Base-by-base conservation (phyloP, 1,140 invertebrate genomes). In the Zaprionus africanus region DNA sequence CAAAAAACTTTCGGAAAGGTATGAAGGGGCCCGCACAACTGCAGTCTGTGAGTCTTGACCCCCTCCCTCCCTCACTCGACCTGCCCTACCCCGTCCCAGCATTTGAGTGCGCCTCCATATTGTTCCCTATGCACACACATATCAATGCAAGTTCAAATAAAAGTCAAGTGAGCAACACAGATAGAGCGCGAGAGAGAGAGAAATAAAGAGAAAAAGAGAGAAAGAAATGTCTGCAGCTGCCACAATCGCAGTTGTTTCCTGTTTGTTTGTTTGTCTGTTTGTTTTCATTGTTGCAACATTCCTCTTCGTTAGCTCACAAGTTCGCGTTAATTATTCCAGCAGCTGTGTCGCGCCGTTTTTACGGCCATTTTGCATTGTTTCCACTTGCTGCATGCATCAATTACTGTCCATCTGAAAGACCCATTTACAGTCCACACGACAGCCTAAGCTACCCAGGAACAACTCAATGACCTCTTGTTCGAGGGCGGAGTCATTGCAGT, bases 91-190 rank as follows among this genome's bases (percentile, higher is more conserved):
- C 17, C 24, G 28, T 7, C n/a, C 22, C 13, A 43, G 34, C 24
- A 11, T 9, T 34, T 34, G 31, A 34, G 31, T 34, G 9, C 9
- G 9, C 31, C 31, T 11, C 9, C 31, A 11, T n/a, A 6, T 46
- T n/a, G 2, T 5, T 4, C 22, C n/a, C 43, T 19, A 1, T 56
- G 38, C 63, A 5, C 53, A 12, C 73, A 88, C 77, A 81, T 84
- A 82, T 82, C 86, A 84, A 90, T 81, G 85, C 68, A 78, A 79
- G 85, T 88, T 87, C 83, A 90, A 88, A 88, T 90, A 90, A 90
- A 82, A 90, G 79, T 90, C 81, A 90, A 85, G 85, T 79, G 78
- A 66, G 82, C 61, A 81, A 84, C 76, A 88, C 66, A 76, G 75
- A 84, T 81, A 84, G 38, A 11, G 7, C n/a, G 38, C 38, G 36